Base-by-base conservation (phyloP, 2,888 invertebrate genomes). In the Saturnia japonica region DNA sequence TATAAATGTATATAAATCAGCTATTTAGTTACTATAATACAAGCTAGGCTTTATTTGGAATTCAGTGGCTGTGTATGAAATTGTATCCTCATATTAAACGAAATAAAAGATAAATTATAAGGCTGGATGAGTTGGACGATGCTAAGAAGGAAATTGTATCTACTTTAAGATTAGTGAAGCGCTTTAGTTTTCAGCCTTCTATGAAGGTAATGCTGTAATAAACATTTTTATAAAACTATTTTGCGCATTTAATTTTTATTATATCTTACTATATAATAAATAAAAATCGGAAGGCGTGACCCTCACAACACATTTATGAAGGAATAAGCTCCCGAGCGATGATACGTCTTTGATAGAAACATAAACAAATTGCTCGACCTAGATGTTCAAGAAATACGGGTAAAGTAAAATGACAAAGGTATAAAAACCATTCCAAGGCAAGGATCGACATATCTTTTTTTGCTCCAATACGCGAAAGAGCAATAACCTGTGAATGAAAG, bases 401-500 rank as follows among this genome's bases (percentile, higher is more conserved):
- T 64, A 64, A 16, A 64, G 40, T 40, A n/a, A n/a, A n/a, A 40
- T 40, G 64, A 40, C 19, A 34, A 64, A 64, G 40, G 40, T 11
- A 64, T n/a, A 40, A 64, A 62, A 40, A 28, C n/a, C 9, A 40
- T 40, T 64, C 19, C 7, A 64, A 64, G 64, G 64, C 7, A 64
- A 64, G 64, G 64, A 40, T 64, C 64, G 40, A 64, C 40, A 8
- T 25, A 25, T 57, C 57, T 64, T 64, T 64, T 62, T 40, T 28
- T 62, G 60, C n/a, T 64, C 22, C 34, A n/a, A 40, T 40, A 64
- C 64, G 16, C 40, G 34, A n/a, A 40, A n/a, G 64, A 40, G 34
- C 64, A 64, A 64, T 64, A n/a, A 64, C 64, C 64, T 64, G 19
- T 64, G 22, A 34, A 64, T 34, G 64, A n/a, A 64, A 64, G 34